Percentiles rank a stretch among this genome's conserved stretches.
phyloP scores from a whole-genome alignment of 2,113 vertebrate genomes.

The Spheniscus mendiculus region DNA sequence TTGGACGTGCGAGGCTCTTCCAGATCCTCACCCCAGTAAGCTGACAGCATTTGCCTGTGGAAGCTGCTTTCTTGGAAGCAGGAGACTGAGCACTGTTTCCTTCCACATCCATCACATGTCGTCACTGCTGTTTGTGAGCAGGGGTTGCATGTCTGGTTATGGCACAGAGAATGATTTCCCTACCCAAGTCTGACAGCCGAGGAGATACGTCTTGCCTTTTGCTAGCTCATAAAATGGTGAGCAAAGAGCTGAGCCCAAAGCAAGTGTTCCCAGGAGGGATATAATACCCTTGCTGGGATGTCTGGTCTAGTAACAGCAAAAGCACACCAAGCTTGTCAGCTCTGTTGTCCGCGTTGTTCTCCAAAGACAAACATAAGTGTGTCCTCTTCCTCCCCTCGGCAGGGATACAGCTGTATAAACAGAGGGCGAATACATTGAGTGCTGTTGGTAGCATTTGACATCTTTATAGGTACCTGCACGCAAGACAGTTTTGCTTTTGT shows the following conservation, averaged over 20 bases:
- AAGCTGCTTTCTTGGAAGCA: neutral
- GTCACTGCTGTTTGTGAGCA: neutral
- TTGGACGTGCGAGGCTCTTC: neutral
- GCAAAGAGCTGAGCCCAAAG: neutral
- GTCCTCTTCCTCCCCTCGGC: neutral
- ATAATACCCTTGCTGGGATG: neutral
- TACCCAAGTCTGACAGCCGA: neutral
- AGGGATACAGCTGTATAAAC: neutral
- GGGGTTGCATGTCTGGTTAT: neutral
- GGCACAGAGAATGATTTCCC: neutral
- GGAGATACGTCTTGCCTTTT: neutral
- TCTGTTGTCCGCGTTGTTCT: neutral
- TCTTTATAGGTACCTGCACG: neutral
- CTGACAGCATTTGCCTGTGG: neutral
- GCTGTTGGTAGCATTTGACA: neutral
- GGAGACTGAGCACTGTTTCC: neutral
- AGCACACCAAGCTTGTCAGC: neutral
- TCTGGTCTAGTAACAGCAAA: neutral
- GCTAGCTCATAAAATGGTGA: neutral
- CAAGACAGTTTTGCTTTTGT: neutral
- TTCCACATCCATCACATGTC: neutral
- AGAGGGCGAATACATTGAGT: rapidly evolving
- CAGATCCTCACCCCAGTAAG: neutral
- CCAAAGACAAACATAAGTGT: neutral
- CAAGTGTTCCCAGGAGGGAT: neutral